Evolutionary conservation across 2,797 vertebrate genomes (phyloP).

Genomic region (Gallinago nigripennis): DNA sequence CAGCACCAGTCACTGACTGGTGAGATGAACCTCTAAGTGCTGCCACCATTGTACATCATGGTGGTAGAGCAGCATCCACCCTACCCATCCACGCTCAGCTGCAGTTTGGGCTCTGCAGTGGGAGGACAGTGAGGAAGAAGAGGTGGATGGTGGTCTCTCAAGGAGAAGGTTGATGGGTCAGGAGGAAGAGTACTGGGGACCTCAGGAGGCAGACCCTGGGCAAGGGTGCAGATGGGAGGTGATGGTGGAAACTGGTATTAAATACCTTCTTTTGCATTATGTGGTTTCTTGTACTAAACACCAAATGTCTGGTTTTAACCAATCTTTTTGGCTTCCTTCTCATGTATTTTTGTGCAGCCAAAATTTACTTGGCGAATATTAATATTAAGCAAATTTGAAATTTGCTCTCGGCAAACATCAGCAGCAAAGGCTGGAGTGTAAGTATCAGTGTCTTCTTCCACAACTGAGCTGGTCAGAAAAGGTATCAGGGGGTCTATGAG

Average conservation of each 20-base stretch:
- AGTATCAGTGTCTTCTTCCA: background rate
- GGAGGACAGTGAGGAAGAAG: background rate
- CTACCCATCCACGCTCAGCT: background rate
- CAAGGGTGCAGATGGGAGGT: background rate
- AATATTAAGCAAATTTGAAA: background rate
- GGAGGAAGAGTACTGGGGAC: background rate
- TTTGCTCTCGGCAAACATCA: background rate
- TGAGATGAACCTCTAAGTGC: background rate
- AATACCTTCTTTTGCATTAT: background rate
- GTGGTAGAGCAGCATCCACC: background rate
- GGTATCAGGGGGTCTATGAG: background rate
- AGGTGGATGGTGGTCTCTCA: background rate
- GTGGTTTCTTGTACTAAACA: background rate
- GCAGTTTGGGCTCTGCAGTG: background rate
- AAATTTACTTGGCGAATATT: constrained; percentile 1
- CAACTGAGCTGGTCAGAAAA: background rate
- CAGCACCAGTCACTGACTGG: background rate
- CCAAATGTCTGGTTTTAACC: background rate
- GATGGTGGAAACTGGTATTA: background rate
- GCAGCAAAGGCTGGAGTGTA: background rate
- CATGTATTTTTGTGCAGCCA: background rate
- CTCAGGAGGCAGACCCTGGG: background rate
- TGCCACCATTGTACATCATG: background rate
- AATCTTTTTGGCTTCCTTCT: background rate
- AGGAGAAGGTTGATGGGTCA: background rate